A percentile compares a stretch with the other conserved stretches of the same genome.
Conservation (phyloP, 2,888 invertebrate genomes). For the Diloba caeruleocephala region DNA sequence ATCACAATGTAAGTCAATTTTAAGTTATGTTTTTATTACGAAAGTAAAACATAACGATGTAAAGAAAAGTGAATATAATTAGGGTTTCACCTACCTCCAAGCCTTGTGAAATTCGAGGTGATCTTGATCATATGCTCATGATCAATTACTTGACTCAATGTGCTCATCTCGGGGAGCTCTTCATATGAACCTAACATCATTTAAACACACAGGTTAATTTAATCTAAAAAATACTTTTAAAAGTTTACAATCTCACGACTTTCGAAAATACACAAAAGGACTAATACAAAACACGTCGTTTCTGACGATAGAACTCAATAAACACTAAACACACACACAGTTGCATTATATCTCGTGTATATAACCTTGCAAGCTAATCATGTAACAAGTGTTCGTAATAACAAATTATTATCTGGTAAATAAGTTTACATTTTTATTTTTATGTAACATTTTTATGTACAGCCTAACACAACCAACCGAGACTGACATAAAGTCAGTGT, state of each 20-base stretch:
- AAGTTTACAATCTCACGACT: conserved; percentile 19
- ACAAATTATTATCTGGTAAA: conserved; percentile 26
- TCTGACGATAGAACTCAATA: conserved; percentile 11
- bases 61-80: conserved; percentile 11
- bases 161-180: conserved; percentile 65
- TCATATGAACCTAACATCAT: conserved; percentile 48
- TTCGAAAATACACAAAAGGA: conserved; percentile 5
- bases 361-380: conserved; percentile 49
- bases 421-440: too few relatives aligned
- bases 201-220: conserved; percentile 12
- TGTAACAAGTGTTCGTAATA: conserved; percentile 34
- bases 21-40: too few relatives aligned
- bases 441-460: too few relatives aligned
- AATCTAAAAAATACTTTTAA: conserved; percentile 16
- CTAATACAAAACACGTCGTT: conserved; percentile 16
- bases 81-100: conserved; percentile 75
- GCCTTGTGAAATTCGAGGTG: conserved; percentile 77
- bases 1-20: neutral
- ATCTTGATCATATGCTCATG: conserved; percentile 77
- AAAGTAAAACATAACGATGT: too few relatives aligned
- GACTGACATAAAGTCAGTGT: too few relatives aligned
- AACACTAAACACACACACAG: too few relatives aligned
- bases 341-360: conserved; percentile 14
- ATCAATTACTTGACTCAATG: conserved; percentile 79
- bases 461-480: too few relatives aligned